Evolutionary conservation across 2,797 vertebrate species (phyloP).

Genomic region (Mormyrus hasselquistii): DNA sequence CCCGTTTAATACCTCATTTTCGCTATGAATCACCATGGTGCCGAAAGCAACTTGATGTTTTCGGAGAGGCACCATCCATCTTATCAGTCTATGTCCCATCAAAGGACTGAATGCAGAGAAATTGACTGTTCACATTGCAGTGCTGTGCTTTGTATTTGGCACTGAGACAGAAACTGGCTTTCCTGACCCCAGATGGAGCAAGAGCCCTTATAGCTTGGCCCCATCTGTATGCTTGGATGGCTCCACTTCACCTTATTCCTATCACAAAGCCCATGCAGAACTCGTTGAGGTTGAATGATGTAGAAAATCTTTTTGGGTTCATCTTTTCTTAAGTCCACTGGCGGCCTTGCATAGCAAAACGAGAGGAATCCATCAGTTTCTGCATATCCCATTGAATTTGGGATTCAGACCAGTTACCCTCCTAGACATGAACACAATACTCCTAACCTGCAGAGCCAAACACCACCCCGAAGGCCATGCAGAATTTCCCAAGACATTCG

Average conservation of each 20-base stretch:
- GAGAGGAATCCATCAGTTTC: neutral
- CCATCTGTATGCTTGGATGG: neutral
- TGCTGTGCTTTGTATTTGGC: constrained; percentile 1
- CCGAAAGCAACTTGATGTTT: constrained; percentile 32
- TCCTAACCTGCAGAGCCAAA: neutral
- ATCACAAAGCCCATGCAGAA: neutral
- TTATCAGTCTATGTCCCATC: constrained; percentile 46
- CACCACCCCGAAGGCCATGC: neutral
- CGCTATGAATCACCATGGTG: constrained; percentile 60
- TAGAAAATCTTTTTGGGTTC: neutral
- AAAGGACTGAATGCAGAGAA: constrained; percentile 11
- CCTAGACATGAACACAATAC: neutral
- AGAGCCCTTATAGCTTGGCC: neutral
- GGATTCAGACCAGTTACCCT: neutral
- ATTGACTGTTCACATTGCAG: neutral
- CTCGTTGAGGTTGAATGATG: neutral
- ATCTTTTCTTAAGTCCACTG: neutral
- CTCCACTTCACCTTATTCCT: neutral
- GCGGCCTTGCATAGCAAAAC: neutral
- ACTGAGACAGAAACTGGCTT: neutral
- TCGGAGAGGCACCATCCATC: constrained; percentile 64
- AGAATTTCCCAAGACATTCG: neutral
- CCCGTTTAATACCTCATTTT: constrained; percentile 56
- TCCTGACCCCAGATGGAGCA: neutral
- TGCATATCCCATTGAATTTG: neutral